Evolutionary conservation across 2,797 vertebrate genomes (phyloP).

Genomic region (Chaenodraco wilsoni): DNA sequence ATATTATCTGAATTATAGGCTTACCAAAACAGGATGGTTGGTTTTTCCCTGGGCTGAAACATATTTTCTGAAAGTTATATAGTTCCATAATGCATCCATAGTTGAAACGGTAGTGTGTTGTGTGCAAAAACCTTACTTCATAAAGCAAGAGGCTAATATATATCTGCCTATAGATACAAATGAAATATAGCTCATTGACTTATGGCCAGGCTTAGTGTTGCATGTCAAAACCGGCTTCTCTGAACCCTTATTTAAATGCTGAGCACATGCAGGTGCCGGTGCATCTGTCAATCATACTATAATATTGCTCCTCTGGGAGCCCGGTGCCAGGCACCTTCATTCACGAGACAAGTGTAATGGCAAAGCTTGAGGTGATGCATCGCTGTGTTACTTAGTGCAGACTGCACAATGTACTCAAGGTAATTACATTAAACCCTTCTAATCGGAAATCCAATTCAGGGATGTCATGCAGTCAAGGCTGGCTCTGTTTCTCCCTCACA

Average conservation of each 20-base stretch:
- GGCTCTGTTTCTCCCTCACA: conserved; percentile 44
- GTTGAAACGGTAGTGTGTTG: not conserved
- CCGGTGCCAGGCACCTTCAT: conserved; percentile 23
- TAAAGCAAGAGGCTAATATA: not conserved
- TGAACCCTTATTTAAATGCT: conserved; percentile 11
- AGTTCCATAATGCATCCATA: conserved; percentile 14
- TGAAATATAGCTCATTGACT: not conserved
- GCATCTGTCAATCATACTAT: conserved; percentile 54
- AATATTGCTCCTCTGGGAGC: conserved; percentile 46
- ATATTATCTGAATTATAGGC: conserved; percentile 38
- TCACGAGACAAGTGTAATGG: conserved; percentile 43
- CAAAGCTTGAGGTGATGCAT: conserved; percentile 59
- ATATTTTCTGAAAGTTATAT: not conserved
- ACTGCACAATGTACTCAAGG: conserved; percentile 64
- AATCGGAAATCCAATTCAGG: conserved; percentile 79
- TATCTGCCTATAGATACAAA: not conserved
- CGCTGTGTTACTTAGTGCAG: conserved; percentile 51
- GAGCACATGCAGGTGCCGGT: conserved; percentile 28
- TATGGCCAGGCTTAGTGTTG: not conserved
- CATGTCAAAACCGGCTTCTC: conserved; percentile 15
- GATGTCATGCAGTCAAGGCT: conserved; percentile 68
- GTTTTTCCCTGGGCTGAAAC: conserved; percentile 17
- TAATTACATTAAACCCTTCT: conserved; percentile 81
- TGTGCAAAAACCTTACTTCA: not conserved
- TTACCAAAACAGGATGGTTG: conserved; percentile 1